Evolutionary conservation across 2,797 vertebrate species (phyloP), one percentile per base, ranked within the genome.

Genomic region (Gymnothorax javanicus): DNA sequence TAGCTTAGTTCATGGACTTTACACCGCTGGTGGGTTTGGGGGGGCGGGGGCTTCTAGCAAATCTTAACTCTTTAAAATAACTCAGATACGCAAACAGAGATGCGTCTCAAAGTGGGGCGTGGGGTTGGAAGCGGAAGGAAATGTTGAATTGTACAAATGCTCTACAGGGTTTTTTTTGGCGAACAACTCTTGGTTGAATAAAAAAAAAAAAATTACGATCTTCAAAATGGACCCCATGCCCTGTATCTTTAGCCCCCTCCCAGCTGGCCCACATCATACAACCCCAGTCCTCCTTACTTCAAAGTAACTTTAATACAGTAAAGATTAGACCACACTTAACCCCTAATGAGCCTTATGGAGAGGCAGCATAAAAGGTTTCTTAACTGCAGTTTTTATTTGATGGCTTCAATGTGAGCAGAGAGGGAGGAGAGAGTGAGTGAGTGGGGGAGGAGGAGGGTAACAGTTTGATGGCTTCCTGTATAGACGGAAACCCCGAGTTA

Each of bases 281-380:
- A 91, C 69, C 87, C 88, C 92, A 88, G 91, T 58, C 91, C 93
- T 95, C 95, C 95, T 94, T 94, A 97, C 96, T 97, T 98, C 96
- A 98, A 97, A 98, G 96, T 94, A 96, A 95, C 96, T 95, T 96
- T 97, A 96, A 96, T 96, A 97, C 95, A 91, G 93, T 93, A 95
- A 94, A 94, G 96, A 97, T 98, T 97, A 96, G 95, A 94, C 93
- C 94, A 92, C 96, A 94, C 95, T 97, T 97, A 97, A 97, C 96
- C 96, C 93, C 89, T 93, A 93, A 94, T 92, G 93, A 94, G 90
- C 92, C 91, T 89, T 92, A 89, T 87, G 91, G 33, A 92, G 92
- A 88, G 90, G 87, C 88, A 88, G 90, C 87, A 88, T 85, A 90
- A 90, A 91, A 89, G 87, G 86, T 86, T 92, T 91, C 88, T 90